Evolutionary conservation across 2,797 vertebrate species (phyloP).

Genomic region (Artibeus lituratus): DNA sequence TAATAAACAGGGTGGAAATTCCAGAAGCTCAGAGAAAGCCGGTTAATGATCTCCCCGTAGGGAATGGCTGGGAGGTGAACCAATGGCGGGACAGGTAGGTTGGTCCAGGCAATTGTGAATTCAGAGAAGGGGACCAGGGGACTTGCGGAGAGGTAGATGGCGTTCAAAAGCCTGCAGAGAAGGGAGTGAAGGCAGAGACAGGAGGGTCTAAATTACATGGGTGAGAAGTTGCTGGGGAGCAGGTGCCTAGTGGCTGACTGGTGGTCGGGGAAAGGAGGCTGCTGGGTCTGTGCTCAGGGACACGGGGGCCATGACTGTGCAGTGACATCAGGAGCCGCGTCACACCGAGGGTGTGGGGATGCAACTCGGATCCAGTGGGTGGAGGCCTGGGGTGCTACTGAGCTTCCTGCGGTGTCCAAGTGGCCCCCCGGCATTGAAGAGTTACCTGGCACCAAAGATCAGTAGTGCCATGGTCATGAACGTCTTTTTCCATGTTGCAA

Average conservation of each 20-base stretch:
- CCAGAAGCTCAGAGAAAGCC: constrained; percentile 38
- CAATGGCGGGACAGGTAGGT: no score
- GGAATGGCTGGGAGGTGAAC: not conserved
- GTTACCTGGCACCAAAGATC: not conserved
- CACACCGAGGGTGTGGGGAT: rapidly evolving
- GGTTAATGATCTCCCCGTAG: not conserved
- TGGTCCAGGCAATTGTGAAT: not conserved
- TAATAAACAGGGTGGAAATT: constrained; percentile 64
- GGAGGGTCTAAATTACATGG: not conserved
- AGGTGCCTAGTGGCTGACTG: rapidly evolving
- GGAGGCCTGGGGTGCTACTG: not conserved
- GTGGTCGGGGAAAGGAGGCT: rapidly evolving
- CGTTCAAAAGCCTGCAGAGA: not conserved
- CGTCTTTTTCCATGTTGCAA: not conserved
- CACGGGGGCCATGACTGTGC: rapidly evolving
- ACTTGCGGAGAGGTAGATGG: not conserved
- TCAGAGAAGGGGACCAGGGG: not conserved
- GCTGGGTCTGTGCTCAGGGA: not conserved
- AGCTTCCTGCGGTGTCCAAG: rapidly evolving
- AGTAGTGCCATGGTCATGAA: no score
- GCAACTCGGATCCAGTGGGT: rapidly evolving
- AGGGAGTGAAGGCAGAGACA: not conserved
- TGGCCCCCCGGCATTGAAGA: rapidly evolving
- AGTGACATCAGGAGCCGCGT: rapidly evolving
- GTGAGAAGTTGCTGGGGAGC: no score